These are phyloP conservation scores for Odontophorus gujanensis DNA, from an alignment of 2,113 vertebrate genomes.

Conservation along the genomic window DNA sequence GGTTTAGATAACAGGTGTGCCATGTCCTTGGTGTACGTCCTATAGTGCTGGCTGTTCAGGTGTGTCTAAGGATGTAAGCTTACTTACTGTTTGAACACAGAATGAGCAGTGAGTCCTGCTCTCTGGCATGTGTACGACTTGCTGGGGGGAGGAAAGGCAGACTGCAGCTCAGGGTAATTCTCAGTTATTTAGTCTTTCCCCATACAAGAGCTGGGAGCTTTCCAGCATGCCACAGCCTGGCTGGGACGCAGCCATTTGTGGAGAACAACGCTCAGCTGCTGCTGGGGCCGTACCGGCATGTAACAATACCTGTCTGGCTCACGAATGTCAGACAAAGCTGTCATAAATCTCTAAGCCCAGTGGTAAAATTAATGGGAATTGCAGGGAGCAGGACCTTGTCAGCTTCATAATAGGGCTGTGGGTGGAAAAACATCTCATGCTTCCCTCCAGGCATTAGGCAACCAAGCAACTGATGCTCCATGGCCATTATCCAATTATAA, in stretches of 20 bases:
- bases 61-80: constrained; percentile 56
- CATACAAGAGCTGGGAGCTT: constrained; percentile 49
- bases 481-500: constrained; percentile 55
- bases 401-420: constrained; percentile 38
- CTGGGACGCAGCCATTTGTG: constrained; percentile 28
- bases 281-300: neutral
- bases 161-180: constrained; percentile 67
- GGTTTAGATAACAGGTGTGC: constrained; percentile 23
- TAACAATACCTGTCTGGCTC: constrained; percentile 66
- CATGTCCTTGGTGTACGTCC: neutral
- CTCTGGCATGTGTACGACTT: constrained; percentile 65
- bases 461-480: constrained; percentile 4
- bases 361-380: constrained; percentile 58
- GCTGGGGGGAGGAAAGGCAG: constrained; percentile 62
- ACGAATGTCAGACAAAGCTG: constrained; percentile 50
- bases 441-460: constrained; percentile 46
- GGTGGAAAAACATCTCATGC: constrained; percentile 34
- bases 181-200: constrained; percentile 59
- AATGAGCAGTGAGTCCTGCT: constrained; percentile 21
- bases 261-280: constrained; percentile 23
- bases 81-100: neutral
- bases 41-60: constrained; percentile 35
- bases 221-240: constrained; percentile 16
- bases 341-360: constrained; percentile 65
- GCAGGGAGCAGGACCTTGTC: constrained; percentile 59